Base-by-base conservation (phyloP, 2,113 vertebrate species). In the Heloderma charlesbogerti region DNA sequence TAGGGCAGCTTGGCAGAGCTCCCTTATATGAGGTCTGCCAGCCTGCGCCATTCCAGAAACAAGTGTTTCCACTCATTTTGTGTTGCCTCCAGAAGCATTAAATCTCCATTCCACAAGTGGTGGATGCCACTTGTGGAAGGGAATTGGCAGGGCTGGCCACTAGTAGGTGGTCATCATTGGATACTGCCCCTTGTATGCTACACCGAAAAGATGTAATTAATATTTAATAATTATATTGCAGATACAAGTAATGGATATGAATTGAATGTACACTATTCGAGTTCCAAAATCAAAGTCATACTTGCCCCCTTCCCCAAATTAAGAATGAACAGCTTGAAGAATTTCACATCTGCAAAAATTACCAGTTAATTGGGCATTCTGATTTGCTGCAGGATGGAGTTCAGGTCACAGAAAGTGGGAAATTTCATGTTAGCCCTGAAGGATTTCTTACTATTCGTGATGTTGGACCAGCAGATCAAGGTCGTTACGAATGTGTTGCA, bases 351-450 rank as follows among this genome's bases (percentile, higher is more conserved):
- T 25, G 0, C 1, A 1, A 1, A 31, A 3, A 7, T 25, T 81
- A 9, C 77, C 3, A 80, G 5, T 43, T 81, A 69, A 27, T 10
- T 29, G 1, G 74, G 51, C 2, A 0, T 51, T 94, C 63, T 84
- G 20, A 45, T 94, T 90, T 94, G 10, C 89, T 95, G 40, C 95
- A 99, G 99, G 99, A 99, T 69, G 99, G 99, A 66, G 98, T 99
- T 4, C 99, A 99, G 95, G 98, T 99, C 81, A 99, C 99, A 9
- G 99, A 99, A 93, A 99, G 99, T 63, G 99, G 99, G 1, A 99
- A 99, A 83, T 99, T 99, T 84, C 98, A 99, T 84, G 98, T 99
- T 84, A 99, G 97, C 91, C 95, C 97, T 0, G 98, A 99, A 6
- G 99, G 99, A 16, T 99, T 98, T 95, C 96, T 99, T 89, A 98